phyloP scores from a whole-genome alignment of 2,888 invertebrate species.

The Boloria selene region DNA sequence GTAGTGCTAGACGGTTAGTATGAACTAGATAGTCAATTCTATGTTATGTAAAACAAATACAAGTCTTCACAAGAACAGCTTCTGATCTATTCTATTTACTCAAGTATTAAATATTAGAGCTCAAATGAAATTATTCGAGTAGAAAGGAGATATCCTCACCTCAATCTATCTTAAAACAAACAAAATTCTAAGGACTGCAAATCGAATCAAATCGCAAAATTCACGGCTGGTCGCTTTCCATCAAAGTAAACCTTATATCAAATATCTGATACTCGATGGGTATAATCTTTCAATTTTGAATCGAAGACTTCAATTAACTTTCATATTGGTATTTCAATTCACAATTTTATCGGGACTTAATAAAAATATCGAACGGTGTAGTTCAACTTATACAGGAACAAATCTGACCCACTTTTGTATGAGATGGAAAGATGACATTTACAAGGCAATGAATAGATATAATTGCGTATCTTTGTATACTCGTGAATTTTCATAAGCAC shows the following conservation, averaged over 20 bases:
- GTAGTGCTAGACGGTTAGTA: no score
- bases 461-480: neutral
- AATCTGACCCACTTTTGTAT: slow-evolving; percentile 22
- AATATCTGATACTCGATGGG: slow-evolving; percentile 47
- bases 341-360: slow-evolving; percentile 49
- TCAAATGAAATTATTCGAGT: neutral
- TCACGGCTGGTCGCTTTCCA: slow-evolving; percentile 28
- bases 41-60: no score
- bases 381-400: slow-evolving; percentile 26
- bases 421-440: slow-evolving; percentile 3
- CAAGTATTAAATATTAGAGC: slow-evolving; percentile 7
- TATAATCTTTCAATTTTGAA: slow-evolving; percentile 72
- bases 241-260: slow-evolving; percentile 31
- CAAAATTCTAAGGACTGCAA: slow-evolving; percentile 11
- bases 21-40: no score
- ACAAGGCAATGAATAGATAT: neutral
- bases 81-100: neutral
- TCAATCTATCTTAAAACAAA: slow-evolving; percentile 1
- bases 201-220: slow-evolving; percentile 25
- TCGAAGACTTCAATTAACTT: slow-evolving; percentile 74
- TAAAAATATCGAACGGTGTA: slow-evolving; percentile 46
- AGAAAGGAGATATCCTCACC: slow-evolving; percentile 14
- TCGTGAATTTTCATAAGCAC: neutral
- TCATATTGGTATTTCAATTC: slow-evolving; percentile 58
- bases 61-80: no score